Evolutionary conservation across 1,140 invertebrate species (phyloP), one percentile per base, ranked within the genome.

Genomic region (Cydia strobilella): DNA sequence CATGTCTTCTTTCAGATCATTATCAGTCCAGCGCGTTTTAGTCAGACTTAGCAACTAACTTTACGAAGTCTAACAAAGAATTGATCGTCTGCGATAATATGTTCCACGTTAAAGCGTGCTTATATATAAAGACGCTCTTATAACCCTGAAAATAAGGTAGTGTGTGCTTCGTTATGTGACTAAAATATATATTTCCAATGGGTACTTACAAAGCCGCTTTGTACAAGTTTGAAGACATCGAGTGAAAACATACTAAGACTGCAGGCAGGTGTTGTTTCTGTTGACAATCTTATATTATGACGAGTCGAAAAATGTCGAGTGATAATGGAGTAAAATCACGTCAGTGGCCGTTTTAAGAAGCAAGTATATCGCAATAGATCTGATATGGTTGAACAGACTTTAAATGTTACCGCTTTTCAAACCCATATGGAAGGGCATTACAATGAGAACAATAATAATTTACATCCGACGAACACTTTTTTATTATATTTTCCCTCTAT

Each of bases 1-100:
- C 72, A 54, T 65, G 45, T 72, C 65, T 59, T 72, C 76, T 73
- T 71, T 65, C 48, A 42, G 23, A 39, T 65, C 65, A 51, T 75
- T 75, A 76, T 74, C 74, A 74, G 18, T 23, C 20, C 6, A 54
- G 51, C 51, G 51, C 54, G n/a, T 23, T 59, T 59, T 59, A 59
- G 54, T 23, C 54, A 59, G 54, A 18, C 54, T 59, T 23, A 59
- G 54, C 9, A 59, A 59, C 54, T 51, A 51, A 23, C 54, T 23
- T 59, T 9, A 23, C 54, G n/a, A 59, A 59, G 20, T 23, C 54
- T n/a, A 18, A 54, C 51, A 59, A 23, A 59, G 9, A 23, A 23
- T 23, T 59, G 54, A 59, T 59, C 13, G 42, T 7, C 42, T 15
- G 18, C 10, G 54, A 59, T 23, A 59, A 18, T 54, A 18, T 18